Conservation (phyloP, 2,888 invertebrate genomes). For the Diarsia mendica region DNA sequence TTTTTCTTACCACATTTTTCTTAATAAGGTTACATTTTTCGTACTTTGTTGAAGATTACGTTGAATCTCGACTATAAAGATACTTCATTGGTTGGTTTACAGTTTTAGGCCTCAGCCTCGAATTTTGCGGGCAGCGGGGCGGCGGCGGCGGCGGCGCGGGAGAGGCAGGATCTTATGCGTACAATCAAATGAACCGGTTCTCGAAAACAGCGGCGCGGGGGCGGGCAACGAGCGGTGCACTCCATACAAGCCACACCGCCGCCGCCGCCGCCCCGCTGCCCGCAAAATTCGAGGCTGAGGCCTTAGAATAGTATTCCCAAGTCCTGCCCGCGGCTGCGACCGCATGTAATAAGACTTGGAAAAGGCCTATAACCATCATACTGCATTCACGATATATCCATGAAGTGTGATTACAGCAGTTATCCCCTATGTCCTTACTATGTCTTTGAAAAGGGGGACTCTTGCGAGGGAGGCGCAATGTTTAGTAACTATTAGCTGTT, state of each 20-base stretch:
- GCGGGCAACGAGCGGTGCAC: too few relatives aligned
- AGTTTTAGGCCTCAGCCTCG: too few relatives aligned
- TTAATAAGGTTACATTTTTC: not conserved
- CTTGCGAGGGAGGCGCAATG: not conserved
- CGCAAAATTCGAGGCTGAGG: too few relatives aligned
- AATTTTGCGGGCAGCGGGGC: too few relatives aligned
- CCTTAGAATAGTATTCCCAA: too few relatives aligned
- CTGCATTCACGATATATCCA: not conserved
- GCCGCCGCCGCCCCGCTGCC: too few relatives aligned
- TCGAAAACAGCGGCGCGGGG: too few relatives aligned
- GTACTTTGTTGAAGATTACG: not conserved
- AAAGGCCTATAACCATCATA: not conserved
- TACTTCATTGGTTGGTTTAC: not conserved
- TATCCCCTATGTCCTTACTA: constrained; percentile 1
- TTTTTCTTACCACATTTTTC: constrained; percentile 23
- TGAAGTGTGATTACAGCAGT: constrained; percentile 15
- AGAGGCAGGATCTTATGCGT: too few relatives aligned
- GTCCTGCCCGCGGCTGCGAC: too few relatives aligned
- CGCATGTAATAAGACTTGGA: not conserved
- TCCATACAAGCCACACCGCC: too few relatives aligned
- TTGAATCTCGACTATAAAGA: not conserved
- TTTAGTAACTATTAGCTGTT: not conserved
- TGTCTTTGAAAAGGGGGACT: constrained; percentile 4
- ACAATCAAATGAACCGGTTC: too few relatives aligned
- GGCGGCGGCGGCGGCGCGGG: too few relatives aligned